A percentile compares a stretch with the other conserved stretches of the same genome.
Conservation (phyloP, 1,140 invertebrate species). For the Pomacea maculata region DNA sequence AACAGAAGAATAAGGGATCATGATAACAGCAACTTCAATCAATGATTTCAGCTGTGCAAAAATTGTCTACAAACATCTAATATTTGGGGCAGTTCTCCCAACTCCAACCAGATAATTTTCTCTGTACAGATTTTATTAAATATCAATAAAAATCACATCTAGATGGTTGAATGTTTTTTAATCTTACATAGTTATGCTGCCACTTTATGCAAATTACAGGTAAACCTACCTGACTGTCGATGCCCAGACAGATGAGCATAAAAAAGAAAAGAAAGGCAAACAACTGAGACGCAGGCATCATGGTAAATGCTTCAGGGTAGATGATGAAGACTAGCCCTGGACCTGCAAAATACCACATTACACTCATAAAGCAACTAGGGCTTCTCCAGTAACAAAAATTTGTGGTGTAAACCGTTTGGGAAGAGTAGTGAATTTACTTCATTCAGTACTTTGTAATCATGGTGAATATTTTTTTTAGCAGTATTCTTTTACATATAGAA, state of each 20-base stretch:
- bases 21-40: background rate
- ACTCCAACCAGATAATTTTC: no score
- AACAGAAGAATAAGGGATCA: background rate
- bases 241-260: slow-evolving; percentile 69
- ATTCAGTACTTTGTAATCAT: no score
- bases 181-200: background rate
- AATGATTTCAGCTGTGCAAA: background rate
- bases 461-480: no score
- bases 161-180: background rate
- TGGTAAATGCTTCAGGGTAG: slow-evolving; percentile 63
- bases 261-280: slow-evolving; percentile 63
- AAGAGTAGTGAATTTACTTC: no score
- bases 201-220: background rate
- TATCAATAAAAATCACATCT: no score
- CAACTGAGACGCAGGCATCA: slow-evolving; percentile 58
- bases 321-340: slow-evolving; percentile 62
- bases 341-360: slow-evolving; percentile 43
- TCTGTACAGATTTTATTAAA: no score
- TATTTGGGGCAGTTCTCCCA: no score
- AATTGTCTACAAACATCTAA: no score
- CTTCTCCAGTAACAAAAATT: background rate
- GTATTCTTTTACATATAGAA: no score
- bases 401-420: no score
- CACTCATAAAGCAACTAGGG: background rate
- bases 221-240: slow-evolving; percentile 85